Evolutionary conservation across 2,113 vertebrate species (phyloP).

Genomic region (Tonatia bakeri): DNA sequence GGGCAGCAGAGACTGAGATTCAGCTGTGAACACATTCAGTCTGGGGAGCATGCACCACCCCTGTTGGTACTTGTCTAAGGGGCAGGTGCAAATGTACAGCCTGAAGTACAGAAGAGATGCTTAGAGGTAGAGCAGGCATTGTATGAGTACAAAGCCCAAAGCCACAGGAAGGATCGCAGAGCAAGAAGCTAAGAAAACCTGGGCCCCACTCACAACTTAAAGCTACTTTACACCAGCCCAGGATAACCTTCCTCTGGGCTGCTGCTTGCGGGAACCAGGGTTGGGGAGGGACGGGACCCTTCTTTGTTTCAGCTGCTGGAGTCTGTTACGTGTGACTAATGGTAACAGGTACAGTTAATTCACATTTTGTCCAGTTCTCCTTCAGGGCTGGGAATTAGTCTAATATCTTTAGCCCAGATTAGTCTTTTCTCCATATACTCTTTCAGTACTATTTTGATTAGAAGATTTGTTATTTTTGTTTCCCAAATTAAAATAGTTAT

Average conservation of each 20-base stretch:
- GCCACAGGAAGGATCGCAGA: not conserved
- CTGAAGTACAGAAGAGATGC: not conserved
- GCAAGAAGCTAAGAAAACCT: not conserved
- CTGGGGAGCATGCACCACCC: not conserved
- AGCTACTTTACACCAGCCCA: rapidly evolving
- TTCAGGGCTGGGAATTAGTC: not conserved
- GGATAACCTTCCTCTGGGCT: not conserved
- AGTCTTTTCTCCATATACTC: not conserved
- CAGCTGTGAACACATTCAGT: not conserved
- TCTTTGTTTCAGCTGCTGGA: not conserved
- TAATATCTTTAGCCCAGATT: not conserved
- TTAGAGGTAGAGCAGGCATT: no score
- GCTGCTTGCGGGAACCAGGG: not conserved
- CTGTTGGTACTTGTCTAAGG: not conserved
- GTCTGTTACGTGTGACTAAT: not conserved
- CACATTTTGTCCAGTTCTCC: not conserved
- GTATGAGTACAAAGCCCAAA: not conserved
- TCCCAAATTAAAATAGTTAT: not conserved
- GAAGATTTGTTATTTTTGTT: not conserved
- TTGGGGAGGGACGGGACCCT: not conserved
- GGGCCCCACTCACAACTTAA: no score
- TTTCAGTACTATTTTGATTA: not conserved
- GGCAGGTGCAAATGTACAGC: not conserved
- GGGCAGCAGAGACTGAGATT: not conserved
- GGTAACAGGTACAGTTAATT: not conserved